Conservation (phyloP, 2,113 vertebrate species). For the Mohoua ochrocephala region DNA sequence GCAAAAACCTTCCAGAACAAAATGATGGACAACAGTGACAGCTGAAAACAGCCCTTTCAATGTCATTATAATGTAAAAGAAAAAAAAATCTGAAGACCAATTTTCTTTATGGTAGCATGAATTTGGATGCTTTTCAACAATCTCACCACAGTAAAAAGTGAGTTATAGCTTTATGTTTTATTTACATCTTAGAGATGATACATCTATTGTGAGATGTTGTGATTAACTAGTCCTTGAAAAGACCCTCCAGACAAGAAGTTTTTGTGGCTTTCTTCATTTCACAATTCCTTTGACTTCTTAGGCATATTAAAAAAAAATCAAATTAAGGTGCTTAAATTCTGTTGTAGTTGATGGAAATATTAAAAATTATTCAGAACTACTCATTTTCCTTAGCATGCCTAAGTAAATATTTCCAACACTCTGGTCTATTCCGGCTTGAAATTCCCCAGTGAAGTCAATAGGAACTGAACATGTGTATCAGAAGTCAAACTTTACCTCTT, state of each 20-base stretch:
- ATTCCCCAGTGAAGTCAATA: background rate
- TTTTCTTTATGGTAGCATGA: slow-evolving; percentile 48
- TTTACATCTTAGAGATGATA: slow-evolving; percentile 34
- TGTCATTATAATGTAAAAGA: slow-evolving; percentile 23
- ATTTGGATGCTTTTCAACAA: slow-evolving; percentile 53
- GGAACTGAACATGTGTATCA: background rate
- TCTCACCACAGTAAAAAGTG: slow-evolving; percentile 10
- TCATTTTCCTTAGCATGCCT: slow-evolving; percentile 9
- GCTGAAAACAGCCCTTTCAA: slow-evolving; percentile 30
- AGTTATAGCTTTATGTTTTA: slow-evolving; percentile 33
- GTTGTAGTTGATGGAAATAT: slow-evolving; percentile 27
- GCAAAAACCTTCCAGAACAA: background rate
- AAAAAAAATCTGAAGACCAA: slow-evolving; percentile 14
- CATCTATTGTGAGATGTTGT: slow-evolving; percentile 18
- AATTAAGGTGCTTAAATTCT: slow-evolving; percentile 7
- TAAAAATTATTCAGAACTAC: slow-evolving; percentile 34
- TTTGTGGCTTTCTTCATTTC: slow-evolving; percentile 45
- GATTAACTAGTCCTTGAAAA: slow-evolving; percentile 3
- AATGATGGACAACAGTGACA: slow-evolving; percentile 9
- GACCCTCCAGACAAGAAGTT: background rate
- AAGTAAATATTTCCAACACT: slow-evolving; percentile 26
- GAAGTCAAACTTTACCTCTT: slow-evolving; percentile 3
- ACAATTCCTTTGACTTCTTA: slow-evolving; percentile 35
- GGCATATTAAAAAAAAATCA: background rate
- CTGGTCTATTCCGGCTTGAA: background rate